Base-by-base conservation (phyloP, 1,140 invertebrate genomes). In the Holotrichia oblita region DNA sequence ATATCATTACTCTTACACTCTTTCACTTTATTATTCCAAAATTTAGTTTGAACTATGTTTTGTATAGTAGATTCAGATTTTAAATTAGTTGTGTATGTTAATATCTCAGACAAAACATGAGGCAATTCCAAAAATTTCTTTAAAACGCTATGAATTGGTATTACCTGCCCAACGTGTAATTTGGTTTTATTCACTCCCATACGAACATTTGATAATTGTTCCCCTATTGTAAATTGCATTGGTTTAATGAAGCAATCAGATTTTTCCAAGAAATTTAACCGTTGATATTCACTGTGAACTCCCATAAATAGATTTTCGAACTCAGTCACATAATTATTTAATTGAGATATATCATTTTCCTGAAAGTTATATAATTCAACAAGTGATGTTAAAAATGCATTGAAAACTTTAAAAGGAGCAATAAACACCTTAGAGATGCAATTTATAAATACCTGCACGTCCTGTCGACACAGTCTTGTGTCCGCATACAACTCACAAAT, bases 11-110 rank as follows among this genome's bases (percentile, higher is more conserved):
- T 0, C 9, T 55, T 44, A 40, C 0, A 73, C 6, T 73, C 7
- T 73, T 14, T 9, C 12, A 73, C 20, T 27, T 4, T 73, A 8
- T 34, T 40, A 12, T 73, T 73, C 69, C 69, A 73, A 7, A 73
- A 73, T 10, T 40, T 8, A 10, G 69, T 73, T 2, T 34, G 22
- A 24, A 77, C 75, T 42, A 72, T 41, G 77, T 77, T 42, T 3
- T 2, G 22, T 20, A 73, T 0, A 27, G 12, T 24, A 42, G 8
- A 10, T 27, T 73, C 69, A 24, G 69, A n/a, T 24, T 27, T 8
- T 27, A 73, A 40, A 0, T 27, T 12, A 24, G 0, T 17, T 17
- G 24, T 73, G n/a, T 73, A 73, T 12, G 7, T 9, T 27, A 40
- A n/a, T 12, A 73, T 73, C 10, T 73, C 24, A 3, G 69, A 27